Base-by-base conservation (phyloP, 2,888 invertebrate species). In the Noctuana brunneofusca region DNA sequence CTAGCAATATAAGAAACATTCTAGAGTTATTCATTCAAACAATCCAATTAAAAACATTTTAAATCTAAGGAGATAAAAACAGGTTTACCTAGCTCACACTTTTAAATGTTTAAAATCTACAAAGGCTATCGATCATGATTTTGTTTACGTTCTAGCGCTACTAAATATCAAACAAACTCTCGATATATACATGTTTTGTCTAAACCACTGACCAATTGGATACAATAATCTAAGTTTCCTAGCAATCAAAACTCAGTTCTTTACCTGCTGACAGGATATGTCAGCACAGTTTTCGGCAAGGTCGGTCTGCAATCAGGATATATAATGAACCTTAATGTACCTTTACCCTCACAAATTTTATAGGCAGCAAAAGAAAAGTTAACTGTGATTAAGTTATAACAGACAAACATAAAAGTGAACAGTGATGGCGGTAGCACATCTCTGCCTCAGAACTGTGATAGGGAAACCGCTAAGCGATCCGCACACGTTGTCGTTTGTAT, bases 211-310 rank as follows among this genome's bases (percentile, higher is more conserved):
- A 65, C 69, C 69, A 71, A 57, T 68, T 63, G 46, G 65, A 66
- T 67, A 70, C 69, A 68, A 67, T 65, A 68, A 68, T 58, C 73
- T 72, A 72, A 67, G 63, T 68, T 64, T 88, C 89, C 89, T 91
- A 91, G 89, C 89, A 83, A 84, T 82, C 71, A 81, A 81, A 83
- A 75, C 69, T 78, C 78, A 68, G 70, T 79, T 75, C 71, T 74
- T 91, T 91, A 91, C 91, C 91, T 91, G 91, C 91, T 91, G 91
- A 91, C 91, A 91, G 85, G 91, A 90, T 81, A 91, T 86, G 91
- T 90, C 91, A 91, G 91, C 90, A 89, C 91, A 91, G 81, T 91
- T 91, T 87, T 91, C 91, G 70, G 86, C 89, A 76, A 91, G 89
- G 88, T 90, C 87, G 77, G 83, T 89, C 91, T 91, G 91, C 75